Evolutionary conservation across 2,888 invertebrate genomes (phyloP).

Genomic region (Corbicula japonica): DNA sequence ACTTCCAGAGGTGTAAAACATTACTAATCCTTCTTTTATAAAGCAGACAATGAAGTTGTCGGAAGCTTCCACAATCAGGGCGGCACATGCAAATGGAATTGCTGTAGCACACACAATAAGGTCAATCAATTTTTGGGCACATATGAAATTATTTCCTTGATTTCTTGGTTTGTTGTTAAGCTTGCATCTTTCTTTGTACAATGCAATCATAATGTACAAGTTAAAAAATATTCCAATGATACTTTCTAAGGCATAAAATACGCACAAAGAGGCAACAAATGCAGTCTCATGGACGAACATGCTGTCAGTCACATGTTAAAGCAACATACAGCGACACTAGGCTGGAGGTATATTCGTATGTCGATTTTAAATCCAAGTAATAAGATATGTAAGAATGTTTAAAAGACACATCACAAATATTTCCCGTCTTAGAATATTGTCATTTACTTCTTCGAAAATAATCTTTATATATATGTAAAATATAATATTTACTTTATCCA

Average conservation of each 20-base stretch:
- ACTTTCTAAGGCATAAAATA: conserved; percentile 27
- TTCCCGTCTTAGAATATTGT: too few species aligned
- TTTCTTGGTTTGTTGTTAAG: not conserved
- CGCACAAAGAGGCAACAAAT: conserved; percentile 37
- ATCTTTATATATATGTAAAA: too few species aligned
- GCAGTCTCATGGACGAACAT: too few species aligned
- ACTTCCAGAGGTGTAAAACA: conserved; percentile 59
- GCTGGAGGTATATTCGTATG: too few species aligned
- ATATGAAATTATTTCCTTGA: conserved; percentile 51
- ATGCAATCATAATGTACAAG: conserved; percentile 42
- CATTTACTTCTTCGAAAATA: too few species aligned
- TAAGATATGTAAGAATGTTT: too few species aligned
- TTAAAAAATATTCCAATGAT: conserved; percentile 43
- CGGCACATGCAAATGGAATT: conserved; percentile 42
- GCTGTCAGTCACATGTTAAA: too few species aligned
- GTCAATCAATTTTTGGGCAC: conserved; percentile 50
- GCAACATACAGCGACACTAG: too few species aligned
- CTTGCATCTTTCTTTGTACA: conserved; percentile 31
- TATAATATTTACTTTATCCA: too few species aligned
- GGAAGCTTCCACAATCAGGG: conserved; percentile 37
- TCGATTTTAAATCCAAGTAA: too few species aligned
- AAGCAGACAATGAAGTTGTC: conserved; percentile 44
- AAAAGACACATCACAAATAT: too few species aligned
- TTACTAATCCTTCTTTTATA: conserved; percentile 55
- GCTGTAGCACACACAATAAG: conserved; percentile 41